A percentile compares a stretch with the other conserved stretches of the same genome.
Evolutionary conservation across 2,797 vertebrate genomes (phyloP).

Genomic region (Pantherophis vulpinus): DNA sequence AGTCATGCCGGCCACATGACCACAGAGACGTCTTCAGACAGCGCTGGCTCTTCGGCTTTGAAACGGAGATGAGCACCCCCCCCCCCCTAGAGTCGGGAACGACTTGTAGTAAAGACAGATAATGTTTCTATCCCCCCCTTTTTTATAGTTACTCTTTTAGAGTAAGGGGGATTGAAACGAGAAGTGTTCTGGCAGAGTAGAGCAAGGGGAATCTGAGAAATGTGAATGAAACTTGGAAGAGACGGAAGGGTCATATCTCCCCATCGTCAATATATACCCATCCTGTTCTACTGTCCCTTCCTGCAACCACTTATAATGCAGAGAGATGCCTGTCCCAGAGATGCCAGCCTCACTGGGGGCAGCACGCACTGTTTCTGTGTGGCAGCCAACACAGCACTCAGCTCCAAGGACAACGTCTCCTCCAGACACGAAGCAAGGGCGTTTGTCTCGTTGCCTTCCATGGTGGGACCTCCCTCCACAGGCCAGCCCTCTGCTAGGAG

Average conservation of each 20-base stretch:
- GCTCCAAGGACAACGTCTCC: slow-evolving; percentile 32
- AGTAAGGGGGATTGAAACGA: not conserved
- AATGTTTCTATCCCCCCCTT: not conserved
- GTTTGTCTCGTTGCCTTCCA: not conserved
- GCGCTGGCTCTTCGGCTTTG: no score
- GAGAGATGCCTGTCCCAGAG: not conserved
- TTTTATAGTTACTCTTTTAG: not conserved
- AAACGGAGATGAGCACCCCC: no score
- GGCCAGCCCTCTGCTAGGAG: not conserved
- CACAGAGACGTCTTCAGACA: no score
- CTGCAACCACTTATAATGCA: slow-evolving; percentile 6
- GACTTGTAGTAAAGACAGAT: not conserved
- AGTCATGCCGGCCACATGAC: no score
- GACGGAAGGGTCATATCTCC: not conserved
- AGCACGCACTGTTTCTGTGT: slow-evolving; percentile 12
- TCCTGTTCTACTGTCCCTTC: not conserved
- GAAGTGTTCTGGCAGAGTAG: not conserved
- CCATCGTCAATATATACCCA: not conserved
- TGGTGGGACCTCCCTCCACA: not conserved
- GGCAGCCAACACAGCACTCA: slow-evolving; percentile 21
- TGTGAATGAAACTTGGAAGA: not conserved
- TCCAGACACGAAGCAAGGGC: not conserved
- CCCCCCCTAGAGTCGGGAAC: no score
- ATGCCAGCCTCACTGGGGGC: not conserved
- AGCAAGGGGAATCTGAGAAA: not conserved